These are phyloP conservation scores for Hypothenemus hampei DNA, from an alignment of 1,140 invertebrate genomes.

Conservation along the genomic window DNA sequence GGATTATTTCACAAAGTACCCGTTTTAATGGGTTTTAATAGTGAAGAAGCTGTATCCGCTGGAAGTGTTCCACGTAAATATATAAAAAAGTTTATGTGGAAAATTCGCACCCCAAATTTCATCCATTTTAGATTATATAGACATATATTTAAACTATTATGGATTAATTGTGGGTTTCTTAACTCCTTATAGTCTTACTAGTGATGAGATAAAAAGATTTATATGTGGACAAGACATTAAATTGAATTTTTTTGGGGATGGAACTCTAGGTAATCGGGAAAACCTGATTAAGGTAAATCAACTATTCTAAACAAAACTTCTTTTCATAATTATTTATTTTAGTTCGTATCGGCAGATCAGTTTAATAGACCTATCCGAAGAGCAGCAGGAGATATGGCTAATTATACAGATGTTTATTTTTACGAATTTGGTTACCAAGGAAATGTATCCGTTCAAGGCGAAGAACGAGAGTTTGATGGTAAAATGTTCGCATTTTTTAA, in stretches of 20 bases:
- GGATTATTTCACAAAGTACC: conserved; percentile 1
- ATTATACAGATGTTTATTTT: conserved; percentile 1
- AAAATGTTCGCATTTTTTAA: not conserved
- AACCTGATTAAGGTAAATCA: not conserved
- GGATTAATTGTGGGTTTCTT: not conserved
- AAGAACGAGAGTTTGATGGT: not conserved
- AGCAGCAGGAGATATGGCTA: not conserved
- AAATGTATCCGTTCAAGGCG: not conserved
- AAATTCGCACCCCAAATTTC: not conserved
- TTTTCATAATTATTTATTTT: not conserved
- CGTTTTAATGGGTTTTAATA: conserved; percentile 12
- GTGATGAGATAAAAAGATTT: not conserved
- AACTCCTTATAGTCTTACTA: conserved; percentile 1
- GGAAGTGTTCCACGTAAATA: conserved; percentile 5
- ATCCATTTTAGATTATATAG: not conserved
- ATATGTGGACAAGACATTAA: not conserved
- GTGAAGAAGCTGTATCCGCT: conserved; percentile 4
- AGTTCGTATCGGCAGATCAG: conserved; percentile 5
- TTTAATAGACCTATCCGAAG: conserved; percentile 3
- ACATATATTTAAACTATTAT: not conserved
- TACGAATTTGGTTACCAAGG: conserved; percentile 8
- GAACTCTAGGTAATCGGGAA: not conserved
- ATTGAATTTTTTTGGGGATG: not conserved
- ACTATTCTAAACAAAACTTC: not conserved
- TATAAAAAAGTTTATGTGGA: no score